phyloP scores from a whole-genome alignment of 2,888 invertebrate genomes.

The Pteria penguin region DNA sequence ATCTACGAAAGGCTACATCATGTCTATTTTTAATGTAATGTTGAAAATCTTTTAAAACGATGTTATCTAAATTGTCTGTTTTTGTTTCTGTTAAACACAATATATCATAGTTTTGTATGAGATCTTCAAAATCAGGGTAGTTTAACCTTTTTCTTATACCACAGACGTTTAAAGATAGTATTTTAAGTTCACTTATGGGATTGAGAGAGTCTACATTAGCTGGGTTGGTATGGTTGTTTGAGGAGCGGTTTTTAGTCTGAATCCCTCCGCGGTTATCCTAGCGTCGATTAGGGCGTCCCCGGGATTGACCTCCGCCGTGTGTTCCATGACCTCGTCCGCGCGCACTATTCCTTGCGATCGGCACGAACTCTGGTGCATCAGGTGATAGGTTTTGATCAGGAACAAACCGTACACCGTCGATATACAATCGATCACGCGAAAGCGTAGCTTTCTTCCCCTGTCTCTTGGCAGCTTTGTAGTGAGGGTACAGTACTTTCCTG shows the following conservation, averaged over 20 bases:
- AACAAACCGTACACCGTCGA: background rate
- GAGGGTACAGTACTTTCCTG: slow-evolving; percentile 15
- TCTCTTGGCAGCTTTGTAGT: slow-evolving; percentile 19
- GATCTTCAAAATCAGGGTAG: no score
- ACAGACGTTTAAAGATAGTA: no score
- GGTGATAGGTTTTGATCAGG: background rate
- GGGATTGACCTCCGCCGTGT: background rate
- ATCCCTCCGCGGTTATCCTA: slow-evolving; percentile 9
- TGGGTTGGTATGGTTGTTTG: background rate
- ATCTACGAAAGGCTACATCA: no score
- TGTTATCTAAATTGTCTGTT: no score
- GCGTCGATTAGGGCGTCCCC: background rate
- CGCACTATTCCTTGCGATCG: background rate
- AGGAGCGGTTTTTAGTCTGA: no score
- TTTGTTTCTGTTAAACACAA: no score
- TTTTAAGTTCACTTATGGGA: background rate
- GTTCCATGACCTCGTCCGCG: background rate
- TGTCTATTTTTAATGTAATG: no score
- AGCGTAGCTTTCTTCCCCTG: slow-evolving; percentile 1
- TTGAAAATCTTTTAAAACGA: no score
- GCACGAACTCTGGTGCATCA: background rate
- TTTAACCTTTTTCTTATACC: no score
- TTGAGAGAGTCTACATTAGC: background rate
- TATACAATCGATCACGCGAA: background rate
- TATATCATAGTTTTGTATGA: no score